Evolutionary conservation across 2,888 invertebrate species (phyloP), one percentile per base, ranked within the genome.

Genomic region (Drosophila flavopinicola): DNA sequence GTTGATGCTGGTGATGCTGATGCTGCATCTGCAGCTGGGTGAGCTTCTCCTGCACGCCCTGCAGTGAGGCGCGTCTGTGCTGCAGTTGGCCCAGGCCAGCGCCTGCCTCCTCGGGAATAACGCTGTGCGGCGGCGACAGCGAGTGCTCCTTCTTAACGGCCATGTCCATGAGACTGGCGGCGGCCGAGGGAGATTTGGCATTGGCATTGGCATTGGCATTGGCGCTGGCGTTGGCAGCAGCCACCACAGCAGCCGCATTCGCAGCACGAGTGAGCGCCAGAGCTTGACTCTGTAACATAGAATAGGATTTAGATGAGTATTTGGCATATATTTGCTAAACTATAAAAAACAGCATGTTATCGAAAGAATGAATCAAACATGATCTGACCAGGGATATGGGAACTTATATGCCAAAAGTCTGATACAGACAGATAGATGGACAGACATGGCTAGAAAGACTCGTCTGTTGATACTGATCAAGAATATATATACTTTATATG

Each of bases 251-350:
- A 15, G 89, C 89, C 48, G 89, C 88, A 70, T 87, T 88, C 33
- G 88, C 88, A 27, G 88, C 90, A 45, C 94, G 92, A 70, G 94
- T 94, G 89, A 94, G 90, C 60, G 94, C 94, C 90, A 94, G 90
- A 48, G 94, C 94, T 90, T 94, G 94, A 88, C 93, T 94, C 94
- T 94, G 92, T 51, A 92, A 92, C 78, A 76, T 60, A 58, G 58
- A 54, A 68, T 65, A 87, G 35, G 75, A 35, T 35, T 17, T 35
- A 10, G n/a, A n/a, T n/a, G n/a, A n/a, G n/a, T n/a, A n/a, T n/a
- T n/a, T 20, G 20, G 20, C 2, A 20, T 20, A 20, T 4, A n/a
- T n/a, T n/a, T n/a, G n/a, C n/a, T n/a, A n/a, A n/a, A n/a, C n/a
- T n/a, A n/a, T n/a, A n/a, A n/a, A n/a, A n/a, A n/a, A n/a, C n/a